These are phyloP conservation scores for Propithecus deckenii DNA, from an alignment of 2,797 vertebrate species.

Conservation along the genomic window DNA sequence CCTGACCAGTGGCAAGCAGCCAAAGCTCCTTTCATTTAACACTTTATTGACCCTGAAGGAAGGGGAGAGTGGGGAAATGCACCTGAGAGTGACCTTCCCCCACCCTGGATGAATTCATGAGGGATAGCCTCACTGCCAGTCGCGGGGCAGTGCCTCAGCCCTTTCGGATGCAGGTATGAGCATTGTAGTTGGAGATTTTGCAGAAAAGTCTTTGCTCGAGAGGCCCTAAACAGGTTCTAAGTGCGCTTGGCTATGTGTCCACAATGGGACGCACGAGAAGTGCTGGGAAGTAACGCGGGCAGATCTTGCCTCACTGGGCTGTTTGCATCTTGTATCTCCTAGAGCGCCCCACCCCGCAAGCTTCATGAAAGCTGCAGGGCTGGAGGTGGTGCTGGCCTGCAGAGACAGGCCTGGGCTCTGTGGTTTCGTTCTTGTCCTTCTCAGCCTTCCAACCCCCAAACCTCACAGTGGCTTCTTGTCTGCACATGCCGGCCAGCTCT, in stretches of 20 bases:
- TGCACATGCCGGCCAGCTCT: slow-evolving; percentile 8
- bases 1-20: neutral
- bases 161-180: neutral
- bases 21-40: neutral
- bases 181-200: neutral
- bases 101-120: neutral
- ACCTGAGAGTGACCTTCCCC: neutral
- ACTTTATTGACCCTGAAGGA: neutral
- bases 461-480: slow-evolving; percentile 47
- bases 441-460: slow-evolving; percentile 22
- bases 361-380: neutral
- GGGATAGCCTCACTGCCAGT: neutral
- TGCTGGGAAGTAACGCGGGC: neutral
- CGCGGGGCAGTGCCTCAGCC: neutral
- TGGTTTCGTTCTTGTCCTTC: slow-evolving; percentile 10
- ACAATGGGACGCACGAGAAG: neutral
- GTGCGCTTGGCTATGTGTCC: neutral
- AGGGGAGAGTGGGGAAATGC: too few relatives aligned
- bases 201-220: neutral
- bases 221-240: neutral
- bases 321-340: neutral
- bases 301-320: neutral
- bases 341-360: too few relatives aligned
- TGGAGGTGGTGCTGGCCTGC: slow-evolving; percentile 14
- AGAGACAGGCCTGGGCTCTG: slow-evolving; percentile 53